Conservation (phyloP, 2,113 vertebrate species). For the Panthera uncia region DNA sequence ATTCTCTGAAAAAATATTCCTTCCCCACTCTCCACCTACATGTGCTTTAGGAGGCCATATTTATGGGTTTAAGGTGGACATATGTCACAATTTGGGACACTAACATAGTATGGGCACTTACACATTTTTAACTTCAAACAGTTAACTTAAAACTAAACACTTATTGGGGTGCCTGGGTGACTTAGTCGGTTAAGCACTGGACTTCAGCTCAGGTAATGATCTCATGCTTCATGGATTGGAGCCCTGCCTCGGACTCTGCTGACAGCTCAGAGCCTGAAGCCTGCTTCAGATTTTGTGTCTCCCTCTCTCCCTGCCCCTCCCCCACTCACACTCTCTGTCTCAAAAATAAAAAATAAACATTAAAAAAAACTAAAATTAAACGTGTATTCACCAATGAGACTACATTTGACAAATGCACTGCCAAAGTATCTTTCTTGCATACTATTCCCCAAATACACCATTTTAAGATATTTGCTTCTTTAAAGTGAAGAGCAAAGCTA, state of each 20-base stretch:
- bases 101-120: background rate
- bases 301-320: too few species aligned
- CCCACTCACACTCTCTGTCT: too few species aligned
- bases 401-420: background rate
- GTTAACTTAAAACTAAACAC: background rate
- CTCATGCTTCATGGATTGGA: too few species aligned
- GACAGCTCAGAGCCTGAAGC: too few species aligned
- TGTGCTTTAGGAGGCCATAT: background rate
- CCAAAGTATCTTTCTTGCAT: background rate
- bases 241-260: too few species aligned
- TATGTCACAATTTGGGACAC: background rate
- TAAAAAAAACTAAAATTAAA: background rate
- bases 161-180: too few species aligned
- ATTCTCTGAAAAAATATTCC: background rate
- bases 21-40: background rate
- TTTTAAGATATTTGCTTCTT: background rate
- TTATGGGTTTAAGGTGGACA: background rate
- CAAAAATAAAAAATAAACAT: too few species aligned
- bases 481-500: background rate
- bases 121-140: background rate
- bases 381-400: background rate
- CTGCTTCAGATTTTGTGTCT: too few species aligned
- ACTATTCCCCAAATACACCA: background rate
- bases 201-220: too few species aligned
- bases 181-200: too few species aligned